Evolutionary conservation across 1,140 invertebrate genomes (phyloP).

Genomic region (Oryzaephilus surinamensis): DNA sequence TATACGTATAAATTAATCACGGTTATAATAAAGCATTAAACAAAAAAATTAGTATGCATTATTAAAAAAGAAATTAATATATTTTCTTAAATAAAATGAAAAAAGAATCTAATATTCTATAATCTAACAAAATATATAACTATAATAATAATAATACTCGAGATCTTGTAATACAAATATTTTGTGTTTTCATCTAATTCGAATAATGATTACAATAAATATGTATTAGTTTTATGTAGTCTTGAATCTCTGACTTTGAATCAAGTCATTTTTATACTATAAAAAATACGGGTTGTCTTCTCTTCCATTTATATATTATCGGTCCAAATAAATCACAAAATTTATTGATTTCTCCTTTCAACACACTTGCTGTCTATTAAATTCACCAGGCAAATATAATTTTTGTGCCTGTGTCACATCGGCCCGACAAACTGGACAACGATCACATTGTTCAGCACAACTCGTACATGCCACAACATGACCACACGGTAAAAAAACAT

Average conservation of each 20-base stretch:
- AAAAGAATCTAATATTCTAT: too few relatives aligned
- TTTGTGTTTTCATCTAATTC: too few relatives aligned
- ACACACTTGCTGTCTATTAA: conserved; percentile 1
- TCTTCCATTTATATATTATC: background rate
- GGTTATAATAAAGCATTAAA: too few relatives aligned
- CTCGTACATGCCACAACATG: conserved; percentile 67
- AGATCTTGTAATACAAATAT: too few relatives aligned
- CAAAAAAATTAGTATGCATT: too few relatives aligned
- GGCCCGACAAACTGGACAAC: conserved; percentile 66
- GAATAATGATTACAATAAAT: background rate
- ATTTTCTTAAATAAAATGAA: too few relatives aligned
- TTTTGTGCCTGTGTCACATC: conserved; percentile 61
- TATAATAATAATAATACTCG: too few relatives aligned
- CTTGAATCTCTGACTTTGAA: background rate
- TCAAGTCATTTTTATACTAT: background rate
- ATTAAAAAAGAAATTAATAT: too few relatives aligned
- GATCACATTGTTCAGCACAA: conserved; percentile 60
- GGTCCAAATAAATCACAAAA: background rate
- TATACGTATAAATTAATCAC: too few relatives aligned
- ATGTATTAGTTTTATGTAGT: background rate
- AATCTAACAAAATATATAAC: too few relatives aligned
- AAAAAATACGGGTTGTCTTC: background rate
- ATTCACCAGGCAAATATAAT: conserved; percentile 50
- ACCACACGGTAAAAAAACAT: conserved; percentile 71
- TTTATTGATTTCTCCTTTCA: background rate